Percentiles rank a stretch among this genome's conserved stretches.
These are phyloP conservation scores for Sinocyclocheilus anshuiensis DNA, from an alignment of 2,113 vertebrate genomes.

Conservation along the genomic window DNA sequence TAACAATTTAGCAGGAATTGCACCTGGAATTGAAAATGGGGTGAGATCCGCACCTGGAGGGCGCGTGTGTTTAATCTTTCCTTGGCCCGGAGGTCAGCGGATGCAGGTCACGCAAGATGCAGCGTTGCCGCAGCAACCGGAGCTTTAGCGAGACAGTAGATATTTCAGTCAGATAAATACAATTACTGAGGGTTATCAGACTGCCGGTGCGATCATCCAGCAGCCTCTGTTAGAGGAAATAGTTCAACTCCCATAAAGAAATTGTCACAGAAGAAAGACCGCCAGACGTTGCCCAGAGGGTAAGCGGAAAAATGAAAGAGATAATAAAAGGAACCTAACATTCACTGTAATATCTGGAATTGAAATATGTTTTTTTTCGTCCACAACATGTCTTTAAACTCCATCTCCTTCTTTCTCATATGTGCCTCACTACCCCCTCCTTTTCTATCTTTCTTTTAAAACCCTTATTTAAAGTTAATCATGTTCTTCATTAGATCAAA, in stretches of 20 bases:
- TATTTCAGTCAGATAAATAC: conserved; percentile 51
- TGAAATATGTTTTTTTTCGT: conserved; percentile 10
- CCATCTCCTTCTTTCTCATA: neutral
- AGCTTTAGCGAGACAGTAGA: conserved; percentile 14
- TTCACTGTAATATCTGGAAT: conserved; percentile 4
- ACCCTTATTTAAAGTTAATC: conserved; percentile 14
- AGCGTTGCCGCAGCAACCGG: conserved; percentile 41
- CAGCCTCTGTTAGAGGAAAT: conserved; percentile 36
- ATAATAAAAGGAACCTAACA: neutral
- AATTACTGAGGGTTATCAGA: conserved; percentile 42
- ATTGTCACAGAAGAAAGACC: conserved; percentile 28
- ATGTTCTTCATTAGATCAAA: conserved; percentile 17
- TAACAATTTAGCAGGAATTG: neutral
- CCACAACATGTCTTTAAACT: neutral
- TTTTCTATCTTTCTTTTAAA: neutral
- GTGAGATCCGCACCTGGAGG: conserved; percentile 26
- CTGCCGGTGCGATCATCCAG: neutral
- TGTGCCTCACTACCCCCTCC: neutral
- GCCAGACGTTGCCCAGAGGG: conserved; percentile 22
- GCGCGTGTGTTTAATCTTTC: conserved; percentile 11
- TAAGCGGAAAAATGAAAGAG: conserved; percentile 2
- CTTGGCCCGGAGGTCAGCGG: conserved; percentile 34
- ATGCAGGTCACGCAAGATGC: neutral
- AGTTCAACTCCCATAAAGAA: conserved; percentile 45
- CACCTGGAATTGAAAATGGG: conserved; percentile 14